Conservation (phyloP, 2,888 invertebrate genomes). For the Metallyticus violacea region DNA sequence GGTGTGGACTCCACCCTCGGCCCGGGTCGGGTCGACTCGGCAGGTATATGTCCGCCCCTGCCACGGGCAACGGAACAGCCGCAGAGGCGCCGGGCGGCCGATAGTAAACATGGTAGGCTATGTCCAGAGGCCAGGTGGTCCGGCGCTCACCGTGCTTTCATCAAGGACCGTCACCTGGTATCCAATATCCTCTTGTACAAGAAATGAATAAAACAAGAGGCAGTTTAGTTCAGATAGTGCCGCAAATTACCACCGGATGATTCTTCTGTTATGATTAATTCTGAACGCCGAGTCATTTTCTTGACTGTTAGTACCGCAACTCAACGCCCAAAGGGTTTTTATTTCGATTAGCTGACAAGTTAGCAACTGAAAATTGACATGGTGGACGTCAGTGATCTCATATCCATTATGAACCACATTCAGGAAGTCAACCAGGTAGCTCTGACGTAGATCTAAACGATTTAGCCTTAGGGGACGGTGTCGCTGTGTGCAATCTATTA, state of each 20-base stretch:
- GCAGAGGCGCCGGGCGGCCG: neutral
- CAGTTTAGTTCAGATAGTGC: too few species aligned
- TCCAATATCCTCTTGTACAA: neutral
- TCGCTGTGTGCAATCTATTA: too few species aligned
- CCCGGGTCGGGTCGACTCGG: neutral
- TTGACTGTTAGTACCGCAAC: neutral
- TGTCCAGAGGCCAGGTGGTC: neutral
- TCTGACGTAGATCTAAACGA: too few species aligned
- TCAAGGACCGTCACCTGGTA: too few species aligned
- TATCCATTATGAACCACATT: too few species aligned
- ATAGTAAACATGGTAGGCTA: neutral
- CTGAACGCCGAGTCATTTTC: neutral
- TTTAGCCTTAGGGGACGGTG: too few species aligned
- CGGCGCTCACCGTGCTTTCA: too few species aligned
- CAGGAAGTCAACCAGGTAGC: too few species aligned
- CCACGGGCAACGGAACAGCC: neutral
- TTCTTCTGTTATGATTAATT: neutral
- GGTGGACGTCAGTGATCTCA: too few species aligned
- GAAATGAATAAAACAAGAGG: neutral
- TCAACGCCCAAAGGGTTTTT: neutral
- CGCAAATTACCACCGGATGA: neutral
- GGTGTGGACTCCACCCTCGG: neutral
- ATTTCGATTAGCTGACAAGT: neutral
- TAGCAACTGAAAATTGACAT: neutral
- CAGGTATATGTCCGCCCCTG: neutral